Evolutionary conservation across 2,888 invertebrate species (phyloP).

Genomic region (Hartigia nigra): DNA sequence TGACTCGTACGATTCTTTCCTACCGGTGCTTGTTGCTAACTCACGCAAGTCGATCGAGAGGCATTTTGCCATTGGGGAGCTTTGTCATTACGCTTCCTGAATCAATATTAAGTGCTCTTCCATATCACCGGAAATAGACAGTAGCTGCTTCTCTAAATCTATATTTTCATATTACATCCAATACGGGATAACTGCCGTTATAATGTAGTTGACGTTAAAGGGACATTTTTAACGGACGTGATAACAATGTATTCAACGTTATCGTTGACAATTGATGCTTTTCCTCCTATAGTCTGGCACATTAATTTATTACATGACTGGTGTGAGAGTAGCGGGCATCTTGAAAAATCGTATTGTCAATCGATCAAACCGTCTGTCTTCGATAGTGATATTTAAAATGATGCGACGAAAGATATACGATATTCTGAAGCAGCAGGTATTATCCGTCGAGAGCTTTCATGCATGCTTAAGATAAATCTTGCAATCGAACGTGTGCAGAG

Average conservation of each 20-base stretch:
- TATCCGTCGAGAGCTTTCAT: background rate
- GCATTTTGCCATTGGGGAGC: background rate
- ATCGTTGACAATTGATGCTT: background rate
- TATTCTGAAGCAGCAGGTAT: background rate
- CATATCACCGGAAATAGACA: background rate
- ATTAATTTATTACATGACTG: background rate
- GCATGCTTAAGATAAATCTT: background rate
- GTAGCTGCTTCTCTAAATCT: background rate
- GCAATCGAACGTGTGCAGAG: background rate
- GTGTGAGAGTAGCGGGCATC: background rate
- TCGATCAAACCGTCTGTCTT: background rate
- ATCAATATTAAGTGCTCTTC: background rate
- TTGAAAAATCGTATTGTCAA: background rate
- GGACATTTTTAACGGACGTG: too few species aligned
- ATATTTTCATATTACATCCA: background rate
- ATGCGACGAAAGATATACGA: background rate
- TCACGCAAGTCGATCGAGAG: background rate
- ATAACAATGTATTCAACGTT: background rate
- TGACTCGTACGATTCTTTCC: background rate
- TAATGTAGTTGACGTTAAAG: too few species aligned
- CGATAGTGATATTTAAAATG: background rate
- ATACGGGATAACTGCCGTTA: background rate
- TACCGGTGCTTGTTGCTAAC: background rate
- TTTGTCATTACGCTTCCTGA: background rate
- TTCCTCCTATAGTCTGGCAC: background rate